These are phyloP conservation scores for Myanophis thanlyinensis DNA, from an alignment of 2,113 vertebrate species.

Conservation along the genomic window DNA sequence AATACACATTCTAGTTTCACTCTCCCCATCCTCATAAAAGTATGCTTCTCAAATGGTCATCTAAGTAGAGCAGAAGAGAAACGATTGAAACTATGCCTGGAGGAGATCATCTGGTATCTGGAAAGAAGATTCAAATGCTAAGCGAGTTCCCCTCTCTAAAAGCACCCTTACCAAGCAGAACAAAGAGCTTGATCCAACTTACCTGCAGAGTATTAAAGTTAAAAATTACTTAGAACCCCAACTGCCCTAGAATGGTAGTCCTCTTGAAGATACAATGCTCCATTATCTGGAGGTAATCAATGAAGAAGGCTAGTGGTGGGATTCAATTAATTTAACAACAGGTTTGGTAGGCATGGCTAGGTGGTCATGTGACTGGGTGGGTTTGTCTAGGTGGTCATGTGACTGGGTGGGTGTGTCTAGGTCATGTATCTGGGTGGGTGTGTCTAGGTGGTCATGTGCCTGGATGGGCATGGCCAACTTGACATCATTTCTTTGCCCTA, in stretches of 20 bases:
- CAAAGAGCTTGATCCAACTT: not conserved
- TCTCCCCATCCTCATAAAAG: not conserved
- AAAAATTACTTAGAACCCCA: not conserved
- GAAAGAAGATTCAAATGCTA: not conserved
- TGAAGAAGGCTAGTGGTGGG: not conserved
- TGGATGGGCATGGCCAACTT: too few relatives aligned
- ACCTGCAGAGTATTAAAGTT: not conserved
- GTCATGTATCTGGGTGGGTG: too few relatives aligned
- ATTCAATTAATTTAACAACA: too few relatives aligned
- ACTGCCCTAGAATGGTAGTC: slow-evolving; percentile 36
- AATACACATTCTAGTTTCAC: not conserved
- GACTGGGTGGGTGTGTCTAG: too few relatives aligned
- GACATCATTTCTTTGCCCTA: too few relatives aligned
- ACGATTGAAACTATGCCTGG: not conserved
- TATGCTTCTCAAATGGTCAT: not conserved
- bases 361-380: too few relatives aligned
- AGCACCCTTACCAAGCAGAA: not conserved
- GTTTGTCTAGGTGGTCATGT: too few relatives aligned
- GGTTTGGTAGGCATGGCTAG: too few relatives aligned
- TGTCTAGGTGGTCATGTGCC: too few relatives aligned
- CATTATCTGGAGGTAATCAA: slow-evolving; percentile 36
- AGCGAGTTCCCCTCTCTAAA: not conserved
- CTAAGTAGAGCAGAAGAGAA: not conserved
- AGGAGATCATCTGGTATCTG: not conserved
- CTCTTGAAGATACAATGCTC: slow-evolving; percentile 32